Evolutionary conservation across 2,113 vertebrate species (phyloP).

Genomic region (Hucho hucho): DNA sequence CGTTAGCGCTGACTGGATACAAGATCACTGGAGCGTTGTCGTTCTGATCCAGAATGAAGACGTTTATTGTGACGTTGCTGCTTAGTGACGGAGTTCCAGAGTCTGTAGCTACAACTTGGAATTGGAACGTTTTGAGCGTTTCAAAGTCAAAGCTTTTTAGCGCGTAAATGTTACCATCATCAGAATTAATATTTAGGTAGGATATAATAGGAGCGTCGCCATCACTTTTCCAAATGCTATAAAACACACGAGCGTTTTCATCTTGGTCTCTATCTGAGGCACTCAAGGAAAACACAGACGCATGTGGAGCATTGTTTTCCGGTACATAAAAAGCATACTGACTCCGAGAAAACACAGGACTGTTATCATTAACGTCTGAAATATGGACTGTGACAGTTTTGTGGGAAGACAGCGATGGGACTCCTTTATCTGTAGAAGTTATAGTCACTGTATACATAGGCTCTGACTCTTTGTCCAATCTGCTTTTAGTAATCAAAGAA

Average conservation of each 20-base stretch:
- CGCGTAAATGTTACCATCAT: slow-evolving; percentile 39
- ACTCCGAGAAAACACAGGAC: slow-evolving; percentile 46
- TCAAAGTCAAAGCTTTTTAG: slow-evolving; percentile 61
- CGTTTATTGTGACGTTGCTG: slow-evolving; percentile 9
- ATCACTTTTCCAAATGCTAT: slow-evolving; percentile 24
- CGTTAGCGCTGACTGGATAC: background rate
- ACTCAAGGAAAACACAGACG: slow-evolving; percentile 51
- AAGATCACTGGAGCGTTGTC: background rate
- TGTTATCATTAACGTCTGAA: slow-evolving; percentile 68
- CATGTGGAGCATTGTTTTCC: slow-evolving; percentile 55
- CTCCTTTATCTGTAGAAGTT: slow-evolving; percentile 51
- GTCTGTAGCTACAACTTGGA: slow-evolving; percentile 41
- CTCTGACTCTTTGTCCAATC: slow-evolving; percentile 53
- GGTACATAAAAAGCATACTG: slow-evolving; percentile 46
- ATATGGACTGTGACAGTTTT: slow-evolving; percentile 45
- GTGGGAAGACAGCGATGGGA: slow-evolving; percentile 33
- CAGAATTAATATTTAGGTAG: slow-evolving; percentile 50
- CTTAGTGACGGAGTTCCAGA: slow-evolving; percentile 31
- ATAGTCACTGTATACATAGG: slow-evolving; percentile 47
- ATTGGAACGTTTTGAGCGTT: slow-evolving; percentile 46
- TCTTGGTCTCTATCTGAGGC: slow-evolving; percentile 53
- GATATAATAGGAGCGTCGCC: background rate
- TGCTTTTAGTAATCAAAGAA: slow-evolving; percentile 43
- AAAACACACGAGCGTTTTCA: slow-evolving; percentile 52
- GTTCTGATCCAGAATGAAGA: slow-evolving; percentile 13